A percentile compares a stretch with the other conserved stretches of the same genome.
Conservation (phyloP, 2,113 vertebrate genomes). For the Rhinopithecus roxellana region DNA sequence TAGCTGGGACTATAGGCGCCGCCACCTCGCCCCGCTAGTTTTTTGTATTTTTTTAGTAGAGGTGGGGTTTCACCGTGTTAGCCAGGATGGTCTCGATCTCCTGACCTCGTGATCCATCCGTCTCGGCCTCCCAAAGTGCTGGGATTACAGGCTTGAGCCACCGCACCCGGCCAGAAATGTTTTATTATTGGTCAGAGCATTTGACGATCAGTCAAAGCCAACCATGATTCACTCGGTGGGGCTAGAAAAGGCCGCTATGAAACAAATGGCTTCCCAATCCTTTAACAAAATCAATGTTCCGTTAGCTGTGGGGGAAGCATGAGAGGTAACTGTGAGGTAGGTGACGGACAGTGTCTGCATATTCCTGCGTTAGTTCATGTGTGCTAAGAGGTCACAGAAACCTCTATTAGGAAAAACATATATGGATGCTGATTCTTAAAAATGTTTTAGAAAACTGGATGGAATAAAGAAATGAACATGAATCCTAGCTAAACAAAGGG, state of each 20-base stretch:
- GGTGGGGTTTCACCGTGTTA: too few species aligned
- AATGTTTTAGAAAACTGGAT: not conserved
- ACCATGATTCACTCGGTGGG: not conserved
- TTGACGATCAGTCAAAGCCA: not conserved
- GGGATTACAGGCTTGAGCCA: too few species aligned
- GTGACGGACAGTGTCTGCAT: not conserved
- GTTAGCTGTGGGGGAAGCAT: not conserved
- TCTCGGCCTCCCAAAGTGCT: too few species aligned
- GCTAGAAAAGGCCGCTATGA: not conserved
- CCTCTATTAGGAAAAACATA: not conserved
- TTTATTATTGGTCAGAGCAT: not conserved
- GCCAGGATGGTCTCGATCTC: too few species aligned
- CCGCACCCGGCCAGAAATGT: not conserved
- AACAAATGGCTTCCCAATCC: not conserved
- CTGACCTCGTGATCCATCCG: too few species aligned
- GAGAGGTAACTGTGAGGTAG: too few species aligned
- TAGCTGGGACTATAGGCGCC: too few species aligned
- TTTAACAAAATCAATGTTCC: not conserved
- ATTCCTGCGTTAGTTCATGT: not conserved
- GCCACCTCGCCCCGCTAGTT: too few species aligned
- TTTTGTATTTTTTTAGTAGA: too few species aligned
- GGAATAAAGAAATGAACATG: not conserved
- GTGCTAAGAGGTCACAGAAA: not conserved
- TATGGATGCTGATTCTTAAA: not conserved
- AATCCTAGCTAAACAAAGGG: not conserved